phyloP scores from a whole-genome alignment of 2,888 invertebrate species.

The Euspilapteryx auroguttella region DNA sequence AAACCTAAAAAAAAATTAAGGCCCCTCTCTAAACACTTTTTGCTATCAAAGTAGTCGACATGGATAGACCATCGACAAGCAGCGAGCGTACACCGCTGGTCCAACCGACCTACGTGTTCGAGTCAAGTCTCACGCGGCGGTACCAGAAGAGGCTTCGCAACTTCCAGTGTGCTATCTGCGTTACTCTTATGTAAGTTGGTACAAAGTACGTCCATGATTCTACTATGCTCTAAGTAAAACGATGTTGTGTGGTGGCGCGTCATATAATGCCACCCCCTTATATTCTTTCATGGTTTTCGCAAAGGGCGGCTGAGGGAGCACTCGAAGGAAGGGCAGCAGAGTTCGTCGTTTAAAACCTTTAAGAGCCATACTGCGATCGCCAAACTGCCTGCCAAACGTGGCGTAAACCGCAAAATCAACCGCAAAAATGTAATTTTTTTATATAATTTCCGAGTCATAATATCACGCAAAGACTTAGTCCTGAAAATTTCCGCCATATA shows the following conservation, averaged over 20 bases:
- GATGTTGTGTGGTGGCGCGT: not conserved
- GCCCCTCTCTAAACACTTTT: too few relatives aligned
- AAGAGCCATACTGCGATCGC: not conserved
- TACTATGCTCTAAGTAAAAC: too few relatives aligned
- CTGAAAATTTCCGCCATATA: too few relatives aligned
- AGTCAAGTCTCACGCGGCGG: slow-evolving; percentile 40
- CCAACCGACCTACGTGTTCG: slow-evolving; percentile 54
- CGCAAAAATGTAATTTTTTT: too few relatives aligned
- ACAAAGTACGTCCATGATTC: too few relatives aligned
- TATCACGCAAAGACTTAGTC: too few relatives aligned
- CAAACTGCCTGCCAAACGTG: not conserved
- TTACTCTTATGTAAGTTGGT: slow-evolving; percentile 67
- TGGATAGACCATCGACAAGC: slow-evolving; percentile 32
- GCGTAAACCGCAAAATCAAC: not conserved
- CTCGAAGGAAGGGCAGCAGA: not conserved
- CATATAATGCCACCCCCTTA: not conserved
- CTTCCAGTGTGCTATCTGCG: slow-evolving; percentile 73
- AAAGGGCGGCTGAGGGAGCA: not conserved
- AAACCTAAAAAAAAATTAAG: too few relatives aligned
- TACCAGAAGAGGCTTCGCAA: slow-evolving; percentile 49
- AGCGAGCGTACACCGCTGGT: slow-evolving; percentile 57
- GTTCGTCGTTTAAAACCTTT: not conserved
- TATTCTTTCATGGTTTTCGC: not conserved
- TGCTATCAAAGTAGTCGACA: too few relatives aligned
- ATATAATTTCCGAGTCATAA: too few relatives aligned